Conservation (phyloP, 2,888 invertebrate species). For the Agriotes lineatus region DNA sequence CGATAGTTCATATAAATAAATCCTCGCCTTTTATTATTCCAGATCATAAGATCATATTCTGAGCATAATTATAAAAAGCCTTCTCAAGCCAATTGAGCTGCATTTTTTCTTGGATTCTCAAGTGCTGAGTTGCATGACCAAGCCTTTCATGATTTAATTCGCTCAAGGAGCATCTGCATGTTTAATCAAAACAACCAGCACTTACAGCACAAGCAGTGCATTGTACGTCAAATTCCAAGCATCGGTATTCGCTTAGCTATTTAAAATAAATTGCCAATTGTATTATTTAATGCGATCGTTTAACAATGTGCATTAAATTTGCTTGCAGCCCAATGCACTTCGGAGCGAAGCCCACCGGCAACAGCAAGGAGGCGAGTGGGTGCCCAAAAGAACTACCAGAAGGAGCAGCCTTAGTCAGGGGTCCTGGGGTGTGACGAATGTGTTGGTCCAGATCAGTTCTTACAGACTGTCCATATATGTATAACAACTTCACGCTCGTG, state of each 20-base stretch:
- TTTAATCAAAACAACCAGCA: not conserved
- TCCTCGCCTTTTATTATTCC: too few species aligned
- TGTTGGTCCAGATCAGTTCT: conserved; percentile 29
- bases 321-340: conserved; percentile 6
- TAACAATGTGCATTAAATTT: not conserved
- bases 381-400: not conserved
- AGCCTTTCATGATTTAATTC: not conserved
- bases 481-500: conserved; percentile 59
- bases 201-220: not conserved
- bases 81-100: too few species aligned
- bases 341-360: not conserved
- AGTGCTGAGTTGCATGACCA: not conserved
- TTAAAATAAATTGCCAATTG: not conserved
- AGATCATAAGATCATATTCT: too few species aligned
- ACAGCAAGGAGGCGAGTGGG: not conserved
- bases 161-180: not conserved
- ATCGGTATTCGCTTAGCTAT: too few species aligned
- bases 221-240: too few species aligned
- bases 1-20: too few species aligned
- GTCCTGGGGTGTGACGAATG: conserved; percentile 22
- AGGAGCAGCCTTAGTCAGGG: not conserved
- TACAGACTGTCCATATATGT: conserved; percentile 57
- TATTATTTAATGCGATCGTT: not conserved
- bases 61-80: too few species aligned
- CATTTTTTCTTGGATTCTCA: not conserved